phyloP scores from a whole-genome alignment of 2,113 vertebrate species.

The Limnothrissa miodon region DNA sequence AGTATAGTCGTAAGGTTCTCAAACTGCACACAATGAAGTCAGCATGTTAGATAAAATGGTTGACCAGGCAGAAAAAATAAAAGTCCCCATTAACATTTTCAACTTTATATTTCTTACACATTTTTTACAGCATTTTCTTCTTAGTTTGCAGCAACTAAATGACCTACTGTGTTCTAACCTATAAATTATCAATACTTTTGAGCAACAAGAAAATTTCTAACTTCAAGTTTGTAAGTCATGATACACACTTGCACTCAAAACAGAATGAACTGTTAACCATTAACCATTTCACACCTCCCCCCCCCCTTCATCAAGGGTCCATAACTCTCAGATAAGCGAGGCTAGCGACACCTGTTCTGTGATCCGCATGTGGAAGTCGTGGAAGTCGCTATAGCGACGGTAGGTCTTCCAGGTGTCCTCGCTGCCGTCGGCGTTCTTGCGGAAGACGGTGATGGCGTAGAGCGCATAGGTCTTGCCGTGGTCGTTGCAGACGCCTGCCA shows the following conservation, averaged over 20 bases:
- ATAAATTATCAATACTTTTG: background rate
- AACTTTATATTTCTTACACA: background rate
- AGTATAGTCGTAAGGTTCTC: slow-evolving; percentile 86
- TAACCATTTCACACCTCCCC: too few species aligned
- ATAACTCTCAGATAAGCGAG: background rate
- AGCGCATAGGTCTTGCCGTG: slow-evolving; percentile 96
- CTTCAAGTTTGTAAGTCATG: background rate
- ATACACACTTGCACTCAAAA: background rate
- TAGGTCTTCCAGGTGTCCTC: slow-evolving; percentile 97
- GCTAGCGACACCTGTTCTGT: slow-evolving; percentile 86
- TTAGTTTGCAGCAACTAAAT: background rate
- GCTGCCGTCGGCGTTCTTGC: slow-evolving; percentile 73
- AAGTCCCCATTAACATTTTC: background rate
- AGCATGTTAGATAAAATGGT: background rate
- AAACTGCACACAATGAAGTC: slow-evolving; percentile 73
- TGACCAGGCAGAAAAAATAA: background rate
- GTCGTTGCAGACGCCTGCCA: slow-evolving; percentile 98
- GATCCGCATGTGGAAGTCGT: slow-evolving; percentile 99
- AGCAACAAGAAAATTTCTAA: background rate
- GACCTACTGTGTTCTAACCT: background rate
- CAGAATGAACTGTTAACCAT: background rate
- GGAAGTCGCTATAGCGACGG: slow-evolving; percentile 96
- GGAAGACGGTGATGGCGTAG: slow-evolving; percentile 93
- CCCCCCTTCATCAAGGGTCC: too few species aligned
- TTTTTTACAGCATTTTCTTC: background rate